Evolutionary conservation across 2,888 invertebrate genomes (phyloP), one percentile per base, ranked within the genome.

Genomic region (Rhabditoides inermis): DNA sequence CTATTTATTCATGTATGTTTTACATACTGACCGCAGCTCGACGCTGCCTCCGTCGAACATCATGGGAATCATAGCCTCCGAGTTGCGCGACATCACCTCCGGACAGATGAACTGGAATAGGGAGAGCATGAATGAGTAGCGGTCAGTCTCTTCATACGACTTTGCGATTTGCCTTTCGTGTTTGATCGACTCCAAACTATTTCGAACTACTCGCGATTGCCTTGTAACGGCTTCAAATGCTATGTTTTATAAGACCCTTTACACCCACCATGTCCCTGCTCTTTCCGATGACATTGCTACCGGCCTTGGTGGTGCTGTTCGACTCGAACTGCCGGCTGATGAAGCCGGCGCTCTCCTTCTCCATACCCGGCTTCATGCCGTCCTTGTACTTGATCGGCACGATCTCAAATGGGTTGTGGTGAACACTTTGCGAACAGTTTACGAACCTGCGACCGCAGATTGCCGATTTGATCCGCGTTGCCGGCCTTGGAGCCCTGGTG

Each of bases 251-350:
- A n/a, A n/a, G n/a, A n/a, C n/a, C n/a, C n/a, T n/a, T n/a, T n/a
- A n/a, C n/a, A n/a, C n/a, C n/a, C n/a, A n/a, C n/a, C n/a, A n/a
- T n/a, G n/a, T n/a, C 18, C 63, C n/a, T n/a, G n/a, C n/a, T n/a
- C n/a, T n/a, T 60, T 49, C 72, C 72, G 26, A 72, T 52, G 10
- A 71, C 50, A 48, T 67, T 63, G 42, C 63, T 67, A 30, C 72
- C 72, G 18, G 72, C 72, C 18, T 65, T 68, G 35, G 58, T 60
- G 20, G 58, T 57, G 3, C 60, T 55, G 39, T 67, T 69, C 7
- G 68, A 56, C 30, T 63, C 54, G 39, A 72, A 72, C 46, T 72
- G 72, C 3, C 67, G 55, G 15, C 68, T 66, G 25, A 72, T 55
- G 54, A 71, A 68, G 6, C 59, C 56, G 35, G 71, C 61, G 0